Percentiles rank a stretch among this genome's conserved stretches.
These are phyloP conservation scores for Trachops cirrhosus DNA, from an alignment of 2,797 vertebrate genomes.

Conservation along the genomic window DNA sequence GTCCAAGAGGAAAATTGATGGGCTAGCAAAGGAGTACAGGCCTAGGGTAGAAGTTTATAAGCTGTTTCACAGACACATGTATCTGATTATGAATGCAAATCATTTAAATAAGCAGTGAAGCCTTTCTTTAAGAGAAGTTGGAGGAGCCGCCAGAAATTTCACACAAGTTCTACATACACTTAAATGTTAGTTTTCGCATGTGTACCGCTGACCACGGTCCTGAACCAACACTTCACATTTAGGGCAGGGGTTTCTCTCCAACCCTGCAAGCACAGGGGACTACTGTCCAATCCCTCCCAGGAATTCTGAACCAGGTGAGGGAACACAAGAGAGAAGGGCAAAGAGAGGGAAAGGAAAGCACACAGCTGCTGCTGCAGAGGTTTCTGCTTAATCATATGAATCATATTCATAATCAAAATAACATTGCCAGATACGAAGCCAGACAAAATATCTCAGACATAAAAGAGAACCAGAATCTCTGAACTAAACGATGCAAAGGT, in stretches of 20 bases:
- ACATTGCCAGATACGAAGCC: neutral
- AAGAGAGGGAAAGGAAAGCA: neutral
- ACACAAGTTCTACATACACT: neutral
- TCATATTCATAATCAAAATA: too few species aligned
- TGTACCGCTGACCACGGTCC: neutral
- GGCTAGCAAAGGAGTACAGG: conserved; percentile 36
- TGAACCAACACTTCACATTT: neutral
- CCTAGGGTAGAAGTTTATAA: conserved; percentile 9
- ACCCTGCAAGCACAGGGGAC: neutral
- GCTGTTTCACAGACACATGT: neutral
- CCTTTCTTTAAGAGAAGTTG: neutral
- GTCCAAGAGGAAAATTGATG: conserved; percentile 57
- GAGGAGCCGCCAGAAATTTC: neutral
- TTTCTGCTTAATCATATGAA: neutral
- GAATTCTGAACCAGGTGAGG: conserved; percentile 5
- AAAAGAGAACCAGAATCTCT: neutral
- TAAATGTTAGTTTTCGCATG: neutral
- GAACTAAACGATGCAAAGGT: neutral
- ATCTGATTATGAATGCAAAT: conserved; percentile 26
- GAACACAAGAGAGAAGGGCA: neutral
- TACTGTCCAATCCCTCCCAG: neutral
- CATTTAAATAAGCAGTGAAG: conserved; percentile 11
- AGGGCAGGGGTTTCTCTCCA: neutral
- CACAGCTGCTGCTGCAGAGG: neutral
- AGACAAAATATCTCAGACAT: neutral